phyloP scores from a whole-genome alignment of 2,888 invertebrate genomes.

The Cheilosia pagana region DNA sequence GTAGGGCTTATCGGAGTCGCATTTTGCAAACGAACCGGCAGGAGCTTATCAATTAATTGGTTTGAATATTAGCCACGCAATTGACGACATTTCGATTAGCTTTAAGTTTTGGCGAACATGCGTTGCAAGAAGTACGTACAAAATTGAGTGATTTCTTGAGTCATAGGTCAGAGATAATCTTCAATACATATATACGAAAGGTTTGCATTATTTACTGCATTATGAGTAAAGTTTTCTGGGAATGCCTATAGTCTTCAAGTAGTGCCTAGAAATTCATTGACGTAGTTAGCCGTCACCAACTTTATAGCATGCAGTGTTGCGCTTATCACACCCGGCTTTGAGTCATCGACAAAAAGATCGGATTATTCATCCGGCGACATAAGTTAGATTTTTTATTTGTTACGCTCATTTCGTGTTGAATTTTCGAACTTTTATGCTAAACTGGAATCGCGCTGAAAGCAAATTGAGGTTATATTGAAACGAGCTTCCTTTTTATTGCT shows the following conservation, averaged over 20 bases:
- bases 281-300: background rate
- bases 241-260: background rate
- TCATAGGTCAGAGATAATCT: background rate
- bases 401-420: no score
- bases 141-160: background rate
- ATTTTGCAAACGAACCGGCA: background rate
- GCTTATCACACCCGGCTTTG: no score
- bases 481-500: no score
- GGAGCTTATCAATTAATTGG: background rate
- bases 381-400: no score
- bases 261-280: background rate
- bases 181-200: background rate
- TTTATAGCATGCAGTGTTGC: background rate
- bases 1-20: conserved; percentile 2
- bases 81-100: no score
- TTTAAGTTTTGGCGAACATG: no score
- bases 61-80: background rate
- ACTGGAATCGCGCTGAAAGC: no score
- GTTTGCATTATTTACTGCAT: background rate
- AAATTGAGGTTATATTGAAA: no score
- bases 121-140: background rate
- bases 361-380: no score
- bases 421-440: no score
- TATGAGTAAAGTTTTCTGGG: background rate
- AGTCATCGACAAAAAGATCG: no score